These are phyloP conservation scores for Drosophila funebris DNA, from an alignment of 1,140 invertebrate genomes.

Conservation along the genomic window DNA sequence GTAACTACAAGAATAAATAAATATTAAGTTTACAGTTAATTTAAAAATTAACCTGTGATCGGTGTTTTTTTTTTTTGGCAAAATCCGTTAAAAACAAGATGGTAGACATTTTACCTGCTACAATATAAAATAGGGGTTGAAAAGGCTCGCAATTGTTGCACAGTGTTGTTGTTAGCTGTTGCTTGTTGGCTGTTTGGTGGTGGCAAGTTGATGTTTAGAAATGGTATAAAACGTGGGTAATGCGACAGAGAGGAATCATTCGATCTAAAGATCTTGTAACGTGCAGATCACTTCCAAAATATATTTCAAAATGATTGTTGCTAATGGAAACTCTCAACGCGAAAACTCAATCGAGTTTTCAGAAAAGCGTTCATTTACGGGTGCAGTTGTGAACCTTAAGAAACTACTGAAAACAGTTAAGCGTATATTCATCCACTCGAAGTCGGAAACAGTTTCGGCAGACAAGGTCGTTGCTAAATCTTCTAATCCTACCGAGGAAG, in stretches of 20 bases:
- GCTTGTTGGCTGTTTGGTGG: slow-evolving; percentile 16
- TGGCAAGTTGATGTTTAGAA: slow-evolving; percentile 3
- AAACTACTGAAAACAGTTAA: slow-evolving; percentile 61
- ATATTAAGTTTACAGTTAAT: no score
- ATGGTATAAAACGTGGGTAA: slow-evolving; percentile 50
- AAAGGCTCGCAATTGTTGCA: neutral
- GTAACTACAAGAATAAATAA: no score
- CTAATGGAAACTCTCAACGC: slow-evolving; percentile 27
- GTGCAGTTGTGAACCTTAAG: slow-evolving; percentile 56
- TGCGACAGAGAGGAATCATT: slow-evolving; percentile 48
- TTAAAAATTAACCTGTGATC: no score
- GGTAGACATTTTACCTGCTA: slow-evolving; percentile 11
- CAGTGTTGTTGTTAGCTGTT: neutral
- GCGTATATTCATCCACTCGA: slow-evolving; percentile 48
- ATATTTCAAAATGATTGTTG: slow-evolving; percentile 47
- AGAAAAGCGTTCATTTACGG: slow-evolving; percentile 53
- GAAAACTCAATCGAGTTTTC: slow-evolving; percentile 12
- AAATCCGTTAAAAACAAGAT: slow-evolving; percentile 5
- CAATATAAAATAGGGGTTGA: slow-evolving; percentile 2
- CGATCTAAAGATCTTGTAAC: slow-evolving; percentile 32
- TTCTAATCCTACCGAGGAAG: slow-evolving; percentile 55
- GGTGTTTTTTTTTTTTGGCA: neutral
- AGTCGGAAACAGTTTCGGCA: slow-evolving; percentile 5
- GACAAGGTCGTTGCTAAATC: slow-evolving; percentile 1
- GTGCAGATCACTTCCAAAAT: slow-evolving; percentile 29